These are phyloP conservation scores for Sebastolobus alascanus DNA, from an alignment of 2,797 vertebrate genomes.

Conservation along the genomic window DNA sequence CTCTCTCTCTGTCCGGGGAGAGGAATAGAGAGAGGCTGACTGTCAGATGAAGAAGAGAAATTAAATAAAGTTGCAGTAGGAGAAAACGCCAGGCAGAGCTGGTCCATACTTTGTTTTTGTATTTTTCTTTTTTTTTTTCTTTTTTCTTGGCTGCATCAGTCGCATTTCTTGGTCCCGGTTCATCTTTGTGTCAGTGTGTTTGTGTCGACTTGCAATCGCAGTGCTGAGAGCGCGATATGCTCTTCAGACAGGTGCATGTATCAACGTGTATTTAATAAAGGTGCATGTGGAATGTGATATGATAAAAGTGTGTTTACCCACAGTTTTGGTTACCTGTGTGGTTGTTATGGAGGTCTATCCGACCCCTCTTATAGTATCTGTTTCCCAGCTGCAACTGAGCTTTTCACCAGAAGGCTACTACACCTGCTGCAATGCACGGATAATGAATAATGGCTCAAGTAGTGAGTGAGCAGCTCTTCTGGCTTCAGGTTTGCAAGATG, in stretches of 20 bases:
- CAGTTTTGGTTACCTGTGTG: conserved; percentile 43
- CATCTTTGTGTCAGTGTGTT: conserved; percentile 3
- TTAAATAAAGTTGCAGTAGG: conserved; percentile 34
- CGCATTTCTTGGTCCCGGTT: not conserved
- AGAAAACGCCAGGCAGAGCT: not conserved
- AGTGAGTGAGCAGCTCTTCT: conserved; percentile 18
- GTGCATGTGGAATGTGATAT: conserved; percentile 21
- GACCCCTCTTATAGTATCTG: conserved; percentile 3
- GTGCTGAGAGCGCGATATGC: not conserved
- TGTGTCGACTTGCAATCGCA: not conserved
- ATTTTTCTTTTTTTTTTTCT: not conserved
- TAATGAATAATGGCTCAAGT: conserved; percentile 35
- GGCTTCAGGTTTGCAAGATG: conserved; percentile 34
- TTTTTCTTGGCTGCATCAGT: conserved; percentile 3
- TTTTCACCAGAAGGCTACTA: not conserved
- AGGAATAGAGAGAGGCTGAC: conserved; percentile 15
- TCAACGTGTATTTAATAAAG: conserved; percentile 41
- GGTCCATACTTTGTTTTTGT: conserved; percentile 5
- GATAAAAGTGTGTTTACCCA: conserved; percentile 29
- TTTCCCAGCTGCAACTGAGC: conserved; percentile 20
- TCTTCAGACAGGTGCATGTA: conserved; percentile 24
- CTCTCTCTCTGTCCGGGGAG: conserved; percentile 18
- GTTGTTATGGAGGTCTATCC: conserved; percentile 49
- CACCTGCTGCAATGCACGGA: not conserved
- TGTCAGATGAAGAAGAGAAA: conserved; percentile 50